Conservation (phyloP, 2,888 invertebrate genomes). For the Meiosimyza decipiens region DNA sequence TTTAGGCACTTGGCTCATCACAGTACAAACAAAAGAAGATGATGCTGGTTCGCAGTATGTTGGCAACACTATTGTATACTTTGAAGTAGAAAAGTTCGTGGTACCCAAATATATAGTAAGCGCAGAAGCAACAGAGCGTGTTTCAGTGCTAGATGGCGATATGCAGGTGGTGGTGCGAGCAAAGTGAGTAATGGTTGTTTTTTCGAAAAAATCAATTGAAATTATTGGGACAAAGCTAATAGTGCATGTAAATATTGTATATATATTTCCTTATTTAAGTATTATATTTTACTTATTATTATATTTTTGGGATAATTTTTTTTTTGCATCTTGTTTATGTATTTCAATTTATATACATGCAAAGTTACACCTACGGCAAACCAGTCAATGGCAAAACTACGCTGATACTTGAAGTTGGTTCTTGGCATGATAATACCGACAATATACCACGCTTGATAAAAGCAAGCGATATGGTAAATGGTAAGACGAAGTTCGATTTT, state of each 20-base stretch:
- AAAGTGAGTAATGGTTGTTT: conserved; percentile 46
- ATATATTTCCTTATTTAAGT: too few relatives aligned
- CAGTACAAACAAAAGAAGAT: conserved; percentile 45
- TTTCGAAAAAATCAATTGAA: too few relatives aligned
- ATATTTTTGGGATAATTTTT: neutral
- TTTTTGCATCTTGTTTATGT: too few relatives aligned
- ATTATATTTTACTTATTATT: too few relatives aligned
- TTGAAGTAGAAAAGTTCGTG: conserved; percentile 88
- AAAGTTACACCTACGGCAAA: conserved; percentile 78
- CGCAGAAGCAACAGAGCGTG: conserved; percentile 83
- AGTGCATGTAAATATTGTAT: too few relatives aligned
- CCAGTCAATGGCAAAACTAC: conserved; percentile 89
- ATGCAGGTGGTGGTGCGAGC: conserved; percentile 78
- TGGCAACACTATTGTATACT: conserved; percentile 42
- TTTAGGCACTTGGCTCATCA: conserved; percentile 86
- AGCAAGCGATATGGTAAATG: conserved; percentile 56
- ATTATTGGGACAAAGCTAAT: too few relatives aligned
- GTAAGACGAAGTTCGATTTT: conserved; percentile 59
- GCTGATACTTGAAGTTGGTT: conserved; percentile 73
- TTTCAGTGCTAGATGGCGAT: conserved; percentile 79
- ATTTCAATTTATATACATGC: neutral
- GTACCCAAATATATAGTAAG: conserved; percentile 91
- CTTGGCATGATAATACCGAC: neutral
- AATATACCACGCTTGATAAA: conserved; percentile 50
- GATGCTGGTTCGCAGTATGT: conserved; percentile 50